Evolutionary conservation across 2,797 vertebrate species (phyloP).

Genomic region (Nothura maculosa): DNA sequence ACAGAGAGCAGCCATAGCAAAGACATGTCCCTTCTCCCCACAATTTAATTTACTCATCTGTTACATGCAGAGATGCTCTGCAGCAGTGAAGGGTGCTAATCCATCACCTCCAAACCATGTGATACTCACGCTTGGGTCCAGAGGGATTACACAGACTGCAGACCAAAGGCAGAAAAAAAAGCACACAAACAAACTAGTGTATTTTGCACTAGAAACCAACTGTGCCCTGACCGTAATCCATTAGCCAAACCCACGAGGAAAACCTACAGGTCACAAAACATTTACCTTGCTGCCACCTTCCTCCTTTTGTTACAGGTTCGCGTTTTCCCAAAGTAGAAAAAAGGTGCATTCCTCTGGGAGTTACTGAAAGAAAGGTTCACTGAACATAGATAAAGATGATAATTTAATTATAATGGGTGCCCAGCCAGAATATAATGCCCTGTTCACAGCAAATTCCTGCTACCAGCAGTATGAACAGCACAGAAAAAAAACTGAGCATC

Average conservation of each 20-base stretch:
- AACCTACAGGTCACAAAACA: slow-evolving; percentile 45
- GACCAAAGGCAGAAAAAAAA: slow-evolving; percentile 58
- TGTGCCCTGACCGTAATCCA: slow-evolving; percentile 49
- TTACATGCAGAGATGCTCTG: slow-evolving; percentile 17
- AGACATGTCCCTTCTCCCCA: background rate
- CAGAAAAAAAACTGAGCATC: slow-evolving; percentile 43
- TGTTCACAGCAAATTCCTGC: slow-evolving; percentile 75
- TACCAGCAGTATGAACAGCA: slow-evolving; percentile 5
- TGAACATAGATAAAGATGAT: slow-evolving; percentile 71
- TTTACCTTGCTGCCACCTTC: slow-evolving; percentile 58
- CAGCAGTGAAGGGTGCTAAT: slow-evolving; percentile 29
- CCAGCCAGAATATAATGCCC: slow-evolving; percentile 72
- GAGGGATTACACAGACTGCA: slow-evolving; percentile 66
- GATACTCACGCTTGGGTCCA: slow-evolving; percentile 50
- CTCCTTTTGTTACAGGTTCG: background rate
- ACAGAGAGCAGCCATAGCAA: background rate
- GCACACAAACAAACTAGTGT: slow-evolving; percentile 57
- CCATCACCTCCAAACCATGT: slow-evolving; percentile 65
- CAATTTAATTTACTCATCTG: background rate
- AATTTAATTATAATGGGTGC: slow-evolving; percentile 69
- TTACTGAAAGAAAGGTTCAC: slow-evolving; percentile 66
- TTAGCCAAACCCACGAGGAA: slow-evolving; percentile 51
- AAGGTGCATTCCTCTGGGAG: slow-evolving; percentile 62
- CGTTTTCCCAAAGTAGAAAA: slow-evolving; percentile 57
- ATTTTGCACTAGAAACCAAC: slow-evolving; percentile 34